A percentile compares a stretch with the other conserved stretches of the same genome.
Conservation (phyloP, 2,797 vertebrate species). For the Rhinichthys osculus region DNA sequence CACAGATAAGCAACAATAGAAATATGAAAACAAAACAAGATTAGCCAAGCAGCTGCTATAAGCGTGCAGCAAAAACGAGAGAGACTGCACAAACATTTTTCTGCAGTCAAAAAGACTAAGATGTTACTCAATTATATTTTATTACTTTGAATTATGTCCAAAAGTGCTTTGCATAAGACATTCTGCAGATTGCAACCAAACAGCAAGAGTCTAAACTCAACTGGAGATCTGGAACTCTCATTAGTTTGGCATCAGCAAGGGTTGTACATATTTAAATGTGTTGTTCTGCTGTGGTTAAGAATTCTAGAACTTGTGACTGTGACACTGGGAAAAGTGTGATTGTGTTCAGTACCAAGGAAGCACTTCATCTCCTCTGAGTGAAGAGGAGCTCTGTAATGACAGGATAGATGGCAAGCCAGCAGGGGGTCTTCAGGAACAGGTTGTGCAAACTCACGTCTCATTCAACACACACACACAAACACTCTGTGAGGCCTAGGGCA, state of each 20-base stretch:
- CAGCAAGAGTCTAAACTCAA: not conserved
- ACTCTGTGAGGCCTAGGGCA: not conserved
- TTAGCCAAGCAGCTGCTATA: constrained; percentile 12
- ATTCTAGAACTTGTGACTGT: constrained; percentile 8
- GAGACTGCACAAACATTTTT: constrained; percentile 38
- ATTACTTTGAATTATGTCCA: constrained; percentile 6
- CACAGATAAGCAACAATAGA: constrained; percentile 61
- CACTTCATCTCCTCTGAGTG: constrained; percentile 28
- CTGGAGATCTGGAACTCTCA: not conserved
- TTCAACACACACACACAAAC: constrained; percentile 26
- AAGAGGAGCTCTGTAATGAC: constrained; percentile 77
- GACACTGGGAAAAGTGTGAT: not conserved
- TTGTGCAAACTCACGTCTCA: not conserved
- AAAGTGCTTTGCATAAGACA: not conserved
- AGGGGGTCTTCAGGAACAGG: constrained; percentile 45
- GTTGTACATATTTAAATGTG: constrained; percentile 3
- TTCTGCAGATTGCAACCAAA: not conserved
- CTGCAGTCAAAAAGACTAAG: not conserved
- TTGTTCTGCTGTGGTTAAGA: not conserved
- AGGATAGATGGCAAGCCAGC: constrained; percentile 82
- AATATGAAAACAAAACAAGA: constrained; percentile 39
- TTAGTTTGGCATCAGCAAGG: constrained; percentile 6
- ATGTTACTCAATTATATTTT: not conserved
- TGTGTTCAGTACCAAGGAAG: constrained; percentile 22
- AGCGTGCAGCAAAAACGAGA: not conserved